A percentile compares a stretch with the other conserved stretches of the same genome.
These are phyloP conservation scores for Calonectris borealis DNA, from an alignment of 2,113 vertebrate genomes.

Conservation along the genomic window DNA sequence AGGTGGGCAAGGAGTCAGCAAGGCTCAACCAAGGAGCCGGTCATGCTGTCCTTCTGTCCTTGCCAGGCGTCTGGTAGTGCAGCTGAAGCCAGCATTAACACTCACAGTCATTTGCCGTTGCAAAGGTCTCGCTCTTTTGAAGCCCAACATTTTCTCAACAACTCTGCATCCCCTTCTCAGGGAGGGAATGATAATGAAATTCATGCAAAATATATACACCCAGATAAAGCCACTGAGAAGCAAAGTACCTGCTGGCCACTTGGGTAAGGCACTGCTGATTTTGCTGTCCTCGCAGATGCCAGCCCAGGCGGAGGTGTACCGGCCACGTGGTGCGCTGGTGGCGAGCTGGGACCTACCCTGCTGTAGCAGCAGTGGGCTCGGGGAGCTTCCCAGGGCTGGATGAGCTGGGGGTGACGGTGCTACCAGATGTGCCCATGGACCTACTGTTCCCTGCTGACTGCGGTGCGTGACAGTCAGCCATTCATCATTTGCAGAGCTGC, in stretches of 20 bases:
- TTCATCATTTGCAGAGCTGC: neutral
- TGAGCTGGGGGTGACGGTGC: rapidly evolving
- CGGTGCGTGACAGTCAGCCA: neutral
- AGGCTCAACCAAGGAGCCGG: neutral
- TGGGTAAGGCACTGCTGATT: neutral
- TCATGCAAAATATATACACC: neutral
- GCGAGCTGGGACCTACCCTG: rapidly evolving
- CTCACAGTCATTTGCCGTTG: rapidly evolving
- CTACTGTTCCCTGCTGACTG: neutral
- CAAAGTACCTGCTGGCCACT: neutral
- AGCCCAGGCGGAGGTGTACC: neutral
- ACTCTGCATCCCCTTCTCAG: neutral
- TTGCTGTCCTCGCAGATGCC: neutral
- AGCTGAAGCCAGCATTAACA: neutral
- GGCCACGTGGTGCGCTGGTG: rapidly evolving
- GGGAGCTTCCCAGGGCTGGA: neutral
- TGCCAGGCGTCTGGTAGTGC: neutral
- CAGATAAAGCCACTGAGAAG: neutral
- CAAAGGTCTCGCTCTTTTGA: neutral
- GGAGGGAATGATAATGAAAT: neutral
- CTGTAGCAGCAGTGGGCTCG: neutral
- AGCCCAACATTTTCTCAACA: neutral
- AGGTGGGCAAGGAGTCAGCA: neutral
- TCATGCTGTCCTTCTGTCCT: neutral
- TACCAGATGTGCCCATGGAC: neutral